Percentiles rank a stretch among this genome's conserved stretches.
These are phyloP conservation scores for Campylomormyrus tamandua DNA, from an alignment of 2,113 vertebrate genomes.

Conservation along the genomic window DNA sequence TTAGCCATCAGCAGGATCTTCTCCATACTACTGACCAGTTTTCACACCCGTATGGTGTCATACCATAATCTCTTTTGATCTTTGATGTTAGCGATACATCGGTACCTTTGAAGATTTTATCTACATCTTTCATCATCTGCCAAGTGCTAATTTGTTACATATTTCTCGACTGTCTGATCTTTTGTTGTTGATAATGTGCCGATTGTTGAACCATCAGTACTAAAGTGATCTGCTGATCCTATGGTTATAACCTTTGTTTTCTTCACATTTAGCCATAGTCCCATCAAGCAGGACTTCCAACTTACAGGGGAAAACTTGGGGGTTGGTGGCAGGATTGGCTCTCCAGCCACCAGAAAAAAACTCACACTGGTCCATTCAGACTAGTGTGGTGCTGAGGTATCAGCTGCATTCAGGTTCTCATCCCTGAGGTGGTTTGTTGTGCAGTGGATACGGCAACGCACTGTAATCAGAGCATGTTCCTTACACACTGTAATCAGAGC, in stretches of 20 bases:
- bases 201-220: neutral
- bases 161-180: neutral
- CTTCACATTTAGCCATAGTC: neutral
- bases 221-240: neutral
- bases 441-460: too few species aligned
- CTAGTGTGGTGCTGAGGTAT: too few species aligned
- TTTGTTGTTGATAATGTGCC: neutral
- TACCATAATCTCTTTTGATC: neutral
- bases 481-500: too few species aligned
- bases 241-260: neutral
- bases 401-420: too few species aligned
- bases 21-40: neutral
- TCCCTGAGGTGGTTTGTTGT: too few species aligned
- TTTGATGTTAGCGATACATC: neutral
- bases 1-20: neutral
- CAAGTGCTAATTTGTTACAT: neutral
- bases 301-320: too few species aligned
- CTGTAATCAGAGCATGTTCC: too few species aligned
- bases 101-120: neutral
- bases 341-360: too few species aligned
- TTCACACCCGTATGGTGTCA: neutral
- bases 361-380: too few species aligned
- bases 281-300: neutral
- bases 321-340: too few species aligned
- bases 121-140: neutral